Percentiles rank a stretch among this genome's conserved stretches.
These are phyloP conservation scores for Noctua comes DNA, from an alignment of 2,888 invertebrate genomes.

Conservation along the genomic window DNA sequence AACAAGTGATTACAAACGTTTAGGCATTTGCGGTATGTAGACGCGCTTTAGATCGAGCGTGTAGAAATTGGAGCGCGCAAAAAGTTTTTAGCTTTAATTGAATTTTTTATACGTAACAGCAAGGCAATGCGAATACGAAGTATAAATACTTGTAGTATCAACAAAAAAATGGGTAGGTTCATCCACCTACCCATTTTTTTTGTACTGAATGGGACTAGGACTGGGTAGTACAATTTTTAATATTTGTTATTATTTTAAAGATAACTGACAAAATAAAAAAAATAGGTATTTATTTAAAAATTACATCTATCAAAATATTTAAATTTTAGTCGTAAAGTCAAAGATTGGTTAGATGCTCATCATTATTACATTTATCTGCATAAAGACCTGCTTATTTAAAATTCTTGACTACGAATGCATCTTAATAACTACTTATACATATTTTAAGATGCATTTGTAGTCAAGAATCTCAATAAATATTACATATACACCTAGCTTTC, in stretches of 20 bases:
- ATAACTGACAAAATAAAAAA: not conserved
- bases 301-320: slow-evolving; percentile 5
- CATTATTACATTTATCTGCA: slow-evolving; percentile 5
- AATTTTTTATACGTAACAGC: not conserved
- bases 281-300: not conserved
- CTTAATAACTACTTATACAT: not conserved
- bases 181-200: too few species aligned
- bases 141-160: not conserved
- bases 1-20: slow-evolving; percentile 61
- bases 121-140: not conserved
- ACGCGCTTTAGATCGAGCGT: slow-evolving; percentile 19
- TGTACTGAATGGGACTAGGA: too few species aligned
- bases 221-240: too few species aligned
- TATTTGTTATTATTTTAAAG: too few species aligned
- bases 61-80: slow-evolving; percentile 37
- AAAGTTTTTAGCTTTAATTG: not conserved
- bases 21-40: slow-evolving; percentile 43
- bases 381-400: slow-evolving; percentile 17
- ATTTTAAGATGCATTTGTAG: not conserved
- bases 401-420: slow-evolving; percentile 39
- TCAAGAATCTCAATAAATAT: slow-evolving; percentile 2
- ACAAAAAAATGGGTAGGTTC: not conserved
- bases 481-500: not conserved
- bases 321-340: not conserved
- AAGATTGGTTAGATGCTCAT: not conserved